Evolutionary conservation across 2,797 vertebrate species (phyloP), one percentile per base, ranked within the genome.

Genomic region (Otolemur crassicaudatus): DNA sequence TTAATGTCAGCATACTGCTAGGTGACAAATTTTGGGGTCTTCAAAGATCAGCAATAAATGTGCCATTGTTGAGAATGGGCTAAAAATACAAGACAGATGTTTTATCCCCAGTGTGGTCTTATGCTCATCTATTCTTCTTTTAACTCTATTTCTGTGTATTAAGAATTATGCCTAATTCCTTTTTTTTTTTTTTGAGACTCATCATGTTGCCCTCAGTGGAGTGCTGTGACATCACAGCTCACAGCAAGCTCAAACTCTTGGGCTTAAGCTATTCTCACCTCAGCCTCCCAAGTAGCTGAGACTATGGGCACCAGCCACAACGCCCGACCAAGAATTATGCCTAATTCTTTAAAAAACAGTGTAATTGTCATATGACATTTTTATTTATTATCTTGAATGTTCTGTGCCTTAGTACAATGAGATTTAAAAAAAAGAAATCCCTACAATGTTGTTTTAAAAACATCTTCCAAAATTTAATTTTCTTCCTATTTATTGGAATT

Each of bases 391-490:
- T 80, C 58, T 37, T 75, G 2, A 19, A 3, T 75, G 37, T 86
- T 67, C 20, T 90, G 9, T 61, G 25, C 56, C 23, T 13, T 63
- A 22, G 29, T n/a, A 27, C 85, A 84, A 37, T 73, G 40, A 90
- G 86, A 70, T 37, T 37, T 37, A 61, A 89, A 86, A 25, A 72
- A 87, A 88, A 73, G 34, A 61, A 89, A 94, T 72, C 3, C 1
- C 11, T 8, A 77, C 27, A 70, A 75, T 73, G 19, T 82, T 88
- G 31, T 75, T 93, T 90, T 61, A 75, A 81, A 90, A 97, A 76
- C 25, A 61, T 63, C 83, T 43, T 85, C 27, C 10, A 85, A 49
- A 65, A 34, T 79, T 85, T 84, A 43, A n/a, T 61, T 92, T 91
- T 83, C 46, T 73, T 81, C 5, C 65, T 76, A 92, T 91, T 94